Evolutionary conservation across 2,797 vertebrate genomes (phyloP).

Genomic region (Tapirus indicus): DNA sequence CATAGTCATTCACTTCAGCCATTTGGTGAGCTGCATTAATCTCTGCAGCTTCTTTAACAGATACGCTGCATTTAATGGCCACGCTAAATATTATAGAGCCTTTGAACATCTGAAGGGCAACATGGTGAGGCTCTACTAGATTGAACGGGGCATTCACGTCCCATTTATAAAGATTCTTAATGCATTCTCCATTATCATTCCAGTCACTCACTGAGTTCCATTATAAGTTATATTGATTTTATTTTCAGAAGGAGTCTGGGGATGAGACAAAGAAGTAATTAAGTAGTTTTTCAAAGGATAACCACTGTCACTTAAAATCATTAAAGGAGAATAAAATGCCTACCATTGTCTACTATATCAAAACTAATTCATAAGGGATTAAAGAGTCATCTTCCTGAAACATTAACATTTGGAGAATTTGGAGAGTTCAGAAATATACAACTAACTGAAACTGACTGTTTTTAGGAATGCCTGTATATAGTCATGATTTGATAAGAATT

Average conservation of each 20-base stretch:
- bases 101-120: constrained; percentile 66
- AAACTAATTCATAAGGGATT: constrained; percentile 57
- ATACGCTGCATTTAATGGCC: constrained; percentile 63
- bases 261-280: constrained; percentile 82
- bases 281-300: constrained; percentile 83
- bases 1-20: constrained; percentile 65
- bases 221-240: constrained; percentile 85
- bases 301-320: constrained; percentile 71
- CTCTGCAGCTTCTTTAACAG: constrained; percentile 40
- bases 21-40: constrained; percentile 69
- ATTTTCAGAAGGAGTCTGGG: constrained; percentile 80
- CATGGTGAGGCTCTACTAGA: constrained; percentile 32
- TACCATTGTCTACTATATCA: constrained; percentile 12
- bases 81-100: constrained; percentile 55
- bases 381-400: constrained; percentile 25
- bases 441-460: background rate
- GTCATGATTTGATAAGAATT: constrained; percentile 11
- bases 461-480: background rate
- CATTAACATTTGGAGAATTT: constrained; percentile 42
- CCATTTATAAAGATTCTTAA: constrained; percentile 73
- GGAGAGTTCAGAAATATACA: background rate
- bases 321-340: constrained; percentile 65
- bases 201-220: constrained; percentile 80
- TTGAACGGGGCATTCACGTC: constrained; percentile 57
- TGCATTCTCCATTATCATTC: constrained; percentile 83